Evolutionary conservation across 2,888 invertebrate genomes (phyloP), one percentile per base, ranked within the genome.

Genomic region (Conomelus anceps): DNA sequence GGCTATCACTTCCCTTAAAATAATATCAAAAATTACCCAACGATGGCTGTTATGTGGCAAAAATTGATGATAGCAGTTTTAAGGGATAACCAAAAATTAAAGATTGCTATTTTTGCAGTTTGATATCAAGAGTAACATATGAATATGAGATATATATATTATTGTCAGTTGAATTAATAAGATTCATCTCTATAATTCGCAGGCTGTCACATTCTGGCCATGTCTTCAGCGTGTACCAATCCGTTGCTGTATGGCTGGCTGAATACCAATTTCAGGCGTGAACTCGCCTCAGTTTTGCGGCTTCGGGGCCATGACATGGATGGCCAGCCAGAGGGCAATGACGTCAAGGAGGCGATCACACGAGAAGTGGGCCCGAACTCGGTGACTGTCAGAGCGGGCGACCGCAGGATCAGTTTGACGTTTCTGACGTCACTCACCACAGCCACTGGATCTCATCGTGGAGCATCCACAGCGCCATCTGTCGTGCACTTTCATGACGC

Each of bases 211-310:
- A 92, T 95, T 91, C 92, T 94, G n/a, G 95, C 95, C 23, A 94
- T 95, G 92, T 93, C 94, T 85, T 94, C 95, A 0, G 94, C 95
- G 0, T 94, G 94, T 91, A 93, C 94, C 23, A 95, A 95, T 92
- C 95, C 95, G 0, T 93, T 95, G n/a, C 93, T 95, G 84, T 95
- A 95, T 92, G 95, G 95, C 9, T 94, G 95, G 93, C 93, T 95
- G 89, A 95, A 95, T 92, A 95, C 95, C 90, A 94, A 95, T 91
- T 94, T 95, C 92, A 92, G 94, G 85, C 92, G 93, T 11, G 94
- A 94, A 91, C 89, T 89, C 7, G 86, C 90, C 22, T 90, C 90
- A n/a, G 89, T 91, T 13, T 85, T 89, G 17, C 84, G 90, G 90
- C 85, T 86, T 89, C 63, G 90, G 88, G 22, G 87, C 22, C 22